Evolutionary conservation across 2,888 invertebrate genomes (phyloP).

Genomic region (Cecidostiba fungosa): DNA sequence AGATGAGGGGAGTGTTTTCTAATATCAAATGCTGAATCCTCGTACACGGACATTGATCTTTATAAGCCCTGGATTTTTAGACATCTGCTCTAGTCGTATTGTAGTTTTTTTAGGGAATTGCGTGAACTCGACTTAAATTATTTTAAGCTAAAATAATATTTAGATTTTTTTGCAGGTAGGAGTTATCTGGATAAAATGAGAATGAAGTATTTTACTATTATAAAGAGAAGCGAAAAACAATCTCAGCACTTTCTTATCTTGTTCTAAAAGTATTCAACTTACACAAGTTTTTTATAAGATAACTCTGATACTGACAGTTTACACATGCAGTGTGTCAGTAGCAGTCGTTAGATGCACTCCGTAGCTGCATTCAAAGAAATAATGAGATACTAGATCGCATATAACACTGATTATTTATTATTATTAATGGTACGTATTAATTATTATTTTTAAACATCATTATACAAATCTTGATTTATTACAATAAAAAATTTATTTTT

Average conservation of each 20-base stretch:
- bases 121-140: background rate
- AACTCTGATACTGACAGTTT: background rate
- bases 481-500: background rate
- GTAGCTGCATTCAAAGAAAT: background rate
- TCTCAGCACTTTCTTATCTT: background rate
- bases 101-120: background rate
- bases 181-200: background rate
- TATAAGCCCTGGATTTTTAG: background rate
- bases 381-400: background rate
- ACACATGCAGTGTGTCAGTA: background rate
- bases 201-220: background rate
- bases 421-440: background rate
- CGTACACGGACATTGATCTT: background rate
- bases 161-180: background rate
- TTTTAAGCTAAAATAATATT: background rate
- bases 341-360: background rate
- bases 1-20: conserved; percentile 22
- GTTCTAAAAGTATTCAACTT: background rate
- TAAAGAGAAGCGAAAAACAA: background rate
- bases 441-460: background rate
- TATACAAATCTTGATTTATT: background rate
- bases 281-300: background rate
- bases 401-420: background rate
- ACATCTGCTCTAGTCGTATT: background rate
- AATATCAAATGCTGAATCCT: background rate